Evolutionary conservation across 2,888 invertebrate genomes (phyloP), one percentile per base, ranked within the genome.

Genomic region (Hedychridium roseum): DNA sequence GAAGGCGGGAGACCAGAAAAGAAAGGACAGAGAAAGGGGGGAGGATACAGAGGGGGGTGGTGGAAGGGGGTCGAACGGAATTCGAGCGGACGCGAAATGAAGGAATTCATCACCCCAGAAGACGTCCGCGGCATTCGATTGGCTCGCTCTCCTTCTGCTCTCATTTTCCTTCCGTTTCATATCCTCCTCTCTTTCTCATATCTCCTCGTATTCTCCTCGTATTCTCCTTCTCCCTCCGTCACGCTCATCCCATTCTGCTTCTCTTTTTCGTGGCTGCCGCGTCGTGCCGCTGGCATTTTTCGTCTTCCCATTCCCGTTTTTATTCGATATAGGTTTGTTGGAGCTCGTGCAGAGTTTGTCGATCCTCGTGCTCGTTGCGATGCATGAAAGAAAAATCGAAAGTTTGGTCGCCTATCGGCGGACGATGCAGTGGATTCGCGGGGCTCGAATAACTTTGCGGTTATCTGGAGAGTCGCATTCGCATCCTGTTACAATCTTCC

Each of bases 61-160:
- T 40, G 5, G 15, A 30, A 23, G 28, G 26, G 16, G 17, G 21
- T 4, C 41, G 40, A 20, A 21, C 34, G 45, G 44, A 54, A 57
- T 53, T 47, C 45, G 47, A 38, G 39, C 12, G 28, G 37, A 53
- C 38, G 49, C 54, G 53, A 63, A 52, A 60, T 55, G 57, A 62
- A 60, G 59, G 68, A 60, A 64, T 68, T 69, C 61, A 61, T 64
- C 57, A 59, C 43, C 28, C 50, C 15, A 36, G 42, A 50, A 28
- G 46, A 54, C 48, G 54, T 62, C 51, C 36, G 21, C 43, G 47
- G 43, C 31, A 42, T 55, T 48, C 48, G 50, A 51, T 48, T 35
- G 20, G 18, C 36, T 26, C 39, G 32, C 34, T 32, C 43, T 30
- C n/a, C 34, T n/a, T n/a, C n/a, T n/a, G n/a, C n/a, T n/a, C n/a